Percentiles rank a stretch among this genome's conserved stretches.
These are phyloP conservation scores for Cydia pomonella DNA, from an alignment of 1,140 invertebrate species.

Conservation along the genomic window DNA sequence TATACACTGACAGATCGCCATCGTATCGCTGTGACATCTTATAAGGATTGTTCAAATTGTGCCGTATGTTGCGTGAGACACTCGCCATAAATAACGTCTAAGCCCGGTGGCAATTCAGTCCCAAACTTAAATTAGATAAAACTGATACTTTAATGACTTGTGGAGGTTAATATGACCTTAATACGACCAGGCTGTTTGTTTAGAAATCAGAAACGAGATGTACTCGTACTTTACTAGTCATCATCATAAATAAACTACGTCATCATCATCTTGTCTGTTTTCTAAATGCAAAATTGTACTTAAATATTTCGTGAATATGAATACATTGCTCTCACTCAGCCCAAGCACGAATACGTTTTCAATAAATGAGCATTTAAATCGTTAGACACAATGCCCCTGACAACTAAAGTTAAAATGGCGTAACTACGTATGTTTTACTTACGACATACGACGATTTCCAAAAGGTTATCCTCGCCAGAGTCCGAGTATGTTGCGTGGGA, in stretches of 20 bases:
- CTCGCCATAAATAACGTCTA: slow-evolving; percentile 18
- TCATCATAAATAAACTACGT: no score
- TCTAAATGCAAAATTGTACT: no score
- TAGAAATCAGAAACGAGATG: no score
- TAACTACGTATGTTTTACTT: not conserved
- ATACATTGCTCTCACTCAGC: no score
- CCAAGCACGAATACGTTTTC: not conserved
- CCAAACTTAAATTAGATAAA: slow-evolving; percentile 31
- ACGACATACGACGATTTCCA: not conserved
- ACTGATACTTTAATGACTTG: slow-evolving; percentile 27
- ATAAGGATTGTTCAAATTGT: no score
- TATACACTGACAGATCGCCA: no score
- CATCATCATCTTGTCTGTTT: no score
- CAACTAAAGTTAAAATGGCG: not conserved
- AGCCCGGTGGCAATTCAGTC: slow-evolving; percentile 15
- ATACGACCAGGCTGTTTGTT: slow-evolving; percentile 3
- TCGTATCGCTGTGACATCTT: no score
- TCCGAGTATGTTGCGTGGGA: slow-evolving; percentile 22
- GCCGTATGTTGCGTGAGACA: slow-evolving; percentile 23
- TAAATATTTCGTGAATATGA: no score
- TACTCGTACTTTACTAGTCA: no score
- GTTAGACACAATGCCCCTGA: not conserved
- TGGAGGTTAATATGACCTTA: slow-evolving; percentile 31
- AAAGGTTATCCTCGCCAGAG: not conserved
- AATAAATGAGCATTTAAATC: not conserved